Conservation (phyloP, 2,888 invertebrate species). For the Amphimallon solstitiale region DNA sequence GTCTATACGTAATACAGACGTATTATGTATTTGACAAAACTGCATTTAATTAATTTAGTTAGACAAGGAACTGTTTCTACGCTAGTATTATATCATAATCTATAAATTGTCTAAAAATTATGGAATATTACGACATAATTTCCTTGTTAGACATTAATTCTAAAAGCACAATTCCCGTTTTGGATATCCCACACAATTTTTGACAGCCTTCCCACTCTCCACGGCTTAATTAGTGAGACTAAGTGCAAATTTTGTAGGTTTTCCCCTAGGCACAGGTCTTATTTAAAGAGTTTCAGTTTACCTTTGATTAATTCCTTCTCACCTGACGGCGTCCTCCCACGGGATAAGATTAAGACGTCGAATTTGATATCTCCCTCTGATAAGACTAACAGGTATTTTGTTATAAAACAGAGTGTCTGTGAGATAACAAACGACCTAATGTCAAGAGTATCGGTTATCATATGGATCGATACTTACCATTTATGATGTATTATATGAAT, state of each 20-base stretch:
- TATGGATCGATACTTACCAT: constrained; percentile 20
- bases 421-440: constrained; percentile 29
- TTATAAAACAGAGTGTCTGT: constrained; percentile 10
- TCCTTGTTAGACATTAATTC: no score
- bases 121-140: no score
- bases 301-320: constrained; percentile 33
- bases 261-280: neutral
- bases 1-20: no score
- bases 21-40: no score
- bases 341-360: constrained; percentile 26
- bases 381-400: constrained; percentile 26
- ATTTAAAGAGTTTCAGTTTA: constrained; percentile 30
- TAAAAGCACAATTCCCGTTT: no score
- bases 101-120: no score
- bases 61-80: no score
- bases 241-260: constrained; percentile 2
- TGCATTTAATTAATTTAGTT: no score
- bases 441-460: constrained; percentile 24
- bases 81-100: no score
- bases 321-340: constrained; percentile 21
- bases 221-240: constrained; percentile 21
- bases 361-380: constrained; percentile 24
- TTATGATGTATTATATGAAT: no score
- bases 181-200: neutral
- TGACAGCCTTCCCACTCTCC: neutral